A percentile compares a stretch with the other conserved stretches of the same genome.
Evolutionary conservation across 2,113 vertebrate species (phyloP).

Genomic region (Girardinichthys multiradiatus): DNA sequence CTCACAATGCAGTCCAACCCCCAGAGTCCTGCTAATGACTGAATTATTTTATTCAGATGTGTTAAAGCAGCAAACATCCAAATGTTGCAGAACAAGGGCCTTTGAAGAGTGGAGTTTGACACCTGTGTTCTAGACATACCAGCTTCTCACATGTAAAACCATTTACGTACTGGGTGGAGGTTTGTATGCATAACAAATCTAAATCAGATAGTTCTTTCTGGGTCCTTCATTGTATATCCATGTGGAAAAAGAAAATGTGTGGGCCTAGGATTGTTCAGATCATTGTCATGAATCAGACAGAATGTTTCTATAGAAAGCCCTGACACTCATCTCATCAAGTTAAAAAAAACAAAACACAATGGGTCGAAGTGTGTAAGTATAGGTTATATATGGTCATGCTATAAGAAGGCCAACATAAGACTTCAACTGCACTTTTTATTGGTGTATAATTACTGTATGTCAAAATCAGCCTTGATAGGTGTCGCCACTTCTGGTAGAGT

Average conservation of each 20-base stretch:
- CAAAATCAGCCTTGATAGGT: slow-evolving; percentile 13
- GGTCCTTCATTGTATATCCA: background rate
- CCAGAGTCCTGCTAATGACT: no score
- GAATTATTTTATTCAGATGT: no score
- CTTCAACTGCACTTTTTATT: slow-evolving; percentile 4
- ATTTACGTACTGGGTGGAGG: no score
- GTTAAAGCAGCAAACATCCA: no score
- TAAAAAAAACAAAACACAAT: slow-evolving; percentile 5
- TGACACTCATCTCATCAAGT: background rate
- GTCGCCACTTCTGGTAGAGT: slow-evolving; percentile 18
- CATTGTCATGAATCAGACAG: background rate
- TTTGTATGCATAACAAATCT: no score
- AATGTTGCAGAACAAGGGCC: no score
- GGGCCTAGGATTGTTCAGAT: background rate
- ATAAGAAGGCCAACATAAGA: background rate
- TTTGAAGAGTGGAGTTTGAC: no score
- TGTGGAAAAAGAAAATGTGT: no score
- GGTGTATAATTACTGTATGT: slow-evolving; percentile 7
- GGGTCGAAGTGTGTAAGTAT: background rate
- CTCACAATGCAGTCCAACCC: no score
- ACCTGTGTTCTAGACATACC: no score
- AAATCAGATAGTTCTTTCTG: background rate
- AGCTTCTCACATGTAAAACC: no score
- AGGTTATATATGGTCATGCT: background rate
- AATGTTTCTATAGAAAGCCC: background rate